Conservation (phyloP, 1,140 invertebrate species). For the Lordiphosa mommai region DNA sequence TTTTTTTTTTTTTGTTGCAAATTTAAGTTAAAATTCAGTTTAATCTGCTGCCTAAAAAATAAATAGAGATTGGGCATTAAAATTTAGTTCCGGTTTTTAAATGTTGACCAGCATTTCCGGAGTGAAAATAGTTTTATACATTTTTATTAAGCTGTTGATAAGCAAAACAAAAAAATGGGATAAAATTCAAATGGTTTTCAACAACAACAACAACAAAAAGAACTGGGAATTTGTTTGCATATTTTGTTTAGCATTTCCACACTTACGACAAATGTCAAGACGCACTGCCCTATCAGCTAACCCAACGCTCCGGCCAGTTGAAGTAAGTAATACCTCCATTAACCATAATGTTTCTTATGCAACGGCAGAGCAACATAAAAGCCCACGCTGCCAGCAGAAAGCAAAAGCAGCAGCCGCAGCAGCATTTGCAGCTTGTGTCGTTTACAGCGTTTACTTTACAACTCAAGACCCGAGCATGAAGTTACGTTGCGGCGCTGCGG, state of each 20-base stretch:
- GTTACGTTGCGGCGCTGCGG: not conserved
- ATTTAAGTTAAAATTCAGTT: not conserved
- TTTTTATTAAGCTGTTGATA: conserved; percentile 16
- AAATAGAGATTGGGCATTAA: not conserved
- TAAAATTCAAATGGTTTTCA: conserved; percentile 6
- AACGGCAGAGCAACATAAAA: conserved; percentile 21
- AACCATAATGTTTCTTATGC: conserved; percentile 31
- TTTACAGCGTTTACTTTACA: conserved; percentile 48
- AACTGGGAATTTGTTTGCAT: not conserved
- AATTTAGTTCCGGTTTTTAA: conserved; percentile 31
- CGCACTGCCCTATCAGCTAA: no score
- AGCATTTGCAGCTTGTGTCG: conserved; percentile 62
- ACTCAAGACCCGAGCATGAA: not conserved
- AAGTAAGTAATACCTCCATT: not conserved
- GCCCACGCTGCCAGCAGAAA: not conserved
- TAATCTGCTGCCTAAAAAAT: conserved; percentile 21
- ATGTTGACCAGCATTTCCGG: conserved; percentile 32
- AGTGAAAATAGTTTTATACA: conserved; percentile 23
- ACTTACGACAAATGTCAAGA: no score
- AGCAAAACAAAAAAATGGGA: conserved; percentile 36
- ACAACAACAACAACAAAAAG: not conserved
- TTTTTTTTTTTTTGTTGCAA: no score
- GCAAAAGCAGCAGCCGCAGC: conserved; percentile 16
- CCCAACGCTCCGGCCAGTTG: no score
- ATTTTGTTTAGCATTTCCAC: no score